Conservation (phyloP, 2,888 invertebrate species). For the Plemyria rubiginata region DNA sequence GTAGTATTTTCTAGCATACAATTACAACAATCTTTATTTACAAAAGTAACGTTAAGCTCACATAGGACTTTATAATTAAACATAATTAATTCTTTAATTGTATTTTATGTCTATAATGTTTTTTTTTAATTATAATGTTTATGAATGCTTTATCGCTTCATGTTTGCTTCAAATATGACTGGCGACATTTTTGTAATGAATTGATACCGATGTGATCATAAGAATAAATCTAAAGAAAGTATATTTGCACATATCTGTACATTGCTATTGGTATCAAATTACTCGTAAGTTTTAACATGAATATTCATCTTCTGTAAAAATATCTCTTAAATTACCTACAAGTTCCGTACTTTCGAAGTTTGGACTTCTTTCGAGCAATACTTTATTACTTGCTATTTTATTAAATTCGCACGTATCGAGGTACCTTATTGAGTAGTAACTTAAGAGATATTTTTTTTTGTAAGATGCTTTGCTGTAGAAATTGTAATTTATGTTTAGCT, state of each 20-base stretch:
- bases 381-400: slow-evolving; percentile 4
- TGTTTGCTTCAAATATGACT: slow-evolving; percentile 55
- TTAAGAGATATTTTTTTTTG: slow-evolving; percentile 26
- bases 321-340: slow-evolving; percentile 22
- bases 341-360: slow-evolving; percentile 9
- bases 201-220: slow-evolving; percentile 43
- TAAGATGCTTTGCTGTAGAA: slow-evolving; percentile 22
- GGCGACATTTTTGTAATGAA: slow-evolving; percentile 57
- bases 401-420: no score
- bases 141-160: slow-evolving; percentile 47
- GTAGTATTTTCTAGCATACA: background rate
- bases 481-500: slow-evolving; percentile 20
- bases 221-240: background rate
- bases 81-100: background rate
- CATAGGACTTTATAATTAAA: background rate
- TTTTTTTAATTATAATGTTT: slow-evolving; percentile 13
- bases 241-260: background rate
- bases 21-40: background rate
- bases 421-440: background rate
- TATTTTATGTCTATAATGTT: background rate
- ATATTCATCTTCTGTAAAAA: slow-evolving; percentile 22
- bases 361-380: background rate
- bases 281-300: slow-evolving; percentile 19
- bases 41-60: background rate
- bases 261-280: slow-evolving; percentile 35